Evolutionary conservation across 2,113 vertebrate genomes (phyloP).

Genomic region (Brachyhypopomus gauderio): DNA sequence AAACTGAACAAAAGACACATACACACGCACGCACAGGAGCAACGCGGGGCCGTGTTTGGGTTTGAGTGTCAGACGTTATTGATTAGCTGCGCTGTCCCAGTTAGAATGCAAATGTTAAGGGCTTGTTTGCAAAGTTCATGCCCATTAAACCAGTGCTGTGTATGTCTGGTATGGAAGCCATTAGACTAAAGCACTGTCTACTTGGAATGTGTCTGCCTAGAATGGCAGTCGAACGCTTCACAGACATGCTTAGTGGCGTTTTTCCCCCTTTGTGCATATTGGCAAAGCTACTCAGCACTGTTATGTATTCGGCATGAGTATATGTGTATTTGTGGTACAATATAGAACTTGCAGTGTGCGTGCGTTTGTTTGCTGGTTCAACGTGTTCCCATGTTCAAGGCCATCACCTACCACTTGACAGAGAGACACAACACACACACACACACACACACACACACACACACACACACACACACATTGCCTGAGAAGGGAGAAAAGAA

Average conservation of each 20-base stretch:
- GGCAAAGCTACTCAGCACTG: neutral
- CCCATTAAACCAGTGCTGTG: constrained; percentile 33
- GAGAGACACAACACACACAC: neutral
- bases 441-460: neutral
- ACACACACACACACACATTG: constrained; percentile 6
- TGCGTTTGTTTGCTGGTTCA: constrained; percentile 2
- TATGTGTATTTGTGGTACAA: neutral
- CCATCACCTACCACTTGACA: constrained; percentile 1
- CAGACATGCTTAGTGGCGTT: neutral
- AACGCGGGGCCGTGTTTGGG: constrained; percentile 10
- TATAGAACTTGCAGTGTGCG: neutral
- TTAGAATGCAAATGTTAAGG: constrained; percentile 34
- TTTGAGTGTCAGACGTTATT: constrained; percentile 43
- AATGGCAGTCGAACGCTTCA: constrained; percentile 9
- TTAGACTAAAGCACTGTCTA: constrained; percentile 8
- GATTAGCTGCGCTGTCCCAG: constrained; percentile 24
- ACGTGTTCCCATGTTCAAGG: neutral
- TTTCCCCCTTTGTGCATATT: neutral
- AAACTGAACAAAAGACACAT: neutral
- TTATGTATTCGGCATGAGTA: no score
- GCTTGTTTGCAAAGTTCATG: constrained; percentile 39
- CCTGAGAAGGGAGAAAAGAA: constrained; percentile 41
- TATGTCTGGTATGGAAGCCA: constrained; percentile 34
- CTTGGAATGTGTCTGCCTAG: constrained; percentile 35
- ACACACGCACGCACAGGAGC: constrained; percentile 13